Conservation (phyloP, 2,888 invertebrate species). For the Cheilosia pagana region DNA sequence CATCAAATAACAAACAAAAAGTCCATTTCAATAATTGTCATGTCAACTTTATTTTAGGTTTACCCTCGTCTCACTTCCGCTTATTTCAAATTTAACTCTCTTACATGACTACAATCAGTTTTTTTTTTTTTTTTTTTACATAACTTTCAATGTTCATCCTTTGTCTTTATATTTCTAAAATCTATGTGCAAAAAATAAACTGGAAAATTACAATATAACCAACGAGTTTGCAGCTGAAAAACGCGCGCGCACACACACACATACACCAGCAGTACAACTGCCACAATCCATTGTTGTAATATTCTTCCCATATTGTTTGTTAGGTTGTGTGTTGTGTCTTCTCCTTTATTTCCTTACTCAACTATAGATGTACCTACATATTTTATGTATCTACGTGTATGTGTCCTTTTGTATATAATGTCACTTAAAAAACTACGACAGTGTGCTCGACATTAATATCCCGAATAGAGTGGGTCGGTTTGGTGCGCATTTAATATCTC, state of each 20-base stretch:
- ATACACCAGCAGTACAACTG: conserved; percentile 61
- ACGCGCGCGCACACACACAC: conserved; percentile 33
- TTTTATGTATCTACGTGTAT: conserved; percentile 28
- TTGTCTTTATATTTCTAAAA: conserved; percentile 55
- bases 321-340: conserved; percentile 29
- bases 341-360: conserved; percentile 19
- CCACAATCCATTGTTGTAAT: conserved; percentile 33
- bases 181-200: conserved; percentile 74
- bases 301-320: conserved; percentile 33
- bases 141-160: conserved; percentile 43
- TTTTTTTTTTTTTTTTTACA: conserved; percentile 52
- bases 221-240: conserved; percentile 60
- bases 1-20: not conserved
- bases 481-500: conserved; percentile 47
- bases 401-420: conserved; percentile 60
- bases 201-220: conserved; percentile 71
- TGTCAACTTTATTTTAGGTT: conserved; percentile 56
- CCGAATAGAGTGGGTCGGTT: conserved; percentile 26
- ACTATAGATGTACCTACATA: conserved; percentile 19
- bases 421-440: conserved; percentile 61
- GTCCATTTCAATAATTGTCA: conserved; percentile 34
- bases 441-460: conserved; percentile 53
- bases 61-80: conserved; percentile 36
- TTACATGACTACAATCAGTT: conserved; percentile 49
- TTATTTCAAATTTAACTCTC: conserved; percentile 53